phyloP scores from a whole-genome alignment of 2,888 invertebrate genomes.

The Scaeva pyrastri region DNA sequence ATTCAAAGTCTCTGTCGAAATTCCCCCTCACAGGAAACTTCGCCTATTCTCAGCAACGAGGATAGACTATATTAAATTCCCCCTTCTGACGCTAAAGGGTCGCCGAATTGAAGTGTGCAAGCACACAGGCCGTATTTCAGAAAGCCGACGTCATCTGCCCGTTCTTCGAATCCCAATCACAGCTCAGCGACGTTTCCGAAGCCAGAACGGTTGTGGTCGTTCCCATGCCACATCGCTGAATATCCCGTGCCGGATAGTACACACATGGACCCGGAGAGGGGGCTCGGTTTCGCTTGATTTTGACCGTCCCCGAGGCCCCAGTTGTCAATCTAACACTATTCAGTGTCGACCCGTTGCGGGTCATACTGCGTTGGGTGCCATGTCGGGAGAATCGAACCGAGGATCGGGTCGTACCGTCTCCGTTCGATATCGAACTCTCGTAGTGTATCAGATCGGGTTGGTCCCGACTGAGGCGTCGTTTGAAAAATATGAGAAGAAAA shows the following conservation, averaged over 20 bases:
- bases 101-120: constrained; percentile 61
- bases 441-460: constrained; percentile 91
- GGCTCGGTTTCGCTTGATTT: constrained; percentile 83
- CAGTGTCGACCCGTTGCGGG: constrained; percentile 79
- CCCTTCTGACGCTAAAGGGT: constrained; percentile 58
- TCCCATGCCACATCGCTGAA: constrained; percentile 78
- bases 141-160: constrained; percentile 83
- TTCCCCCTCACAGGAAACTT: background rate
- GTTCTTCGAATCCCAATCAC: constrained; percentile 83
- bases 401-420: constrained; percentile 87
- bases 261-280: constrained; percentile 84
- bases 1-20: background rate
- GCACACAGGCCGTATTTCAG: constrained; percentile 77
- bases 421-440: constrained; percentile 92
- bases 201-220: constrained; percentile 79
- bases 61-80: constrained; percentile 51
- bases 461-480: constrained; percentile 87
- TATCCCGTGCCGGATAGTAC: constrained; percentile 84
- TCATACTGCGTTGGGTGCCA: constrained; percentile 84
- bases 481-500: constrained; percentile 92
- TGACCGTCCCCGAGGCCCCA: constrained; percentile 80
- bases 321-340: constrained; percentile 82
- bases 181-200: constrained; percentile 81
- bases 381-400: constrained; percentile 87
- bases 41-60: constrained; percentile 11